These are phyloP conservation scores for Gila robusta DNA, from an alignment of 2,797 vertebrate species.

Conservation along the genomic window DNA sequence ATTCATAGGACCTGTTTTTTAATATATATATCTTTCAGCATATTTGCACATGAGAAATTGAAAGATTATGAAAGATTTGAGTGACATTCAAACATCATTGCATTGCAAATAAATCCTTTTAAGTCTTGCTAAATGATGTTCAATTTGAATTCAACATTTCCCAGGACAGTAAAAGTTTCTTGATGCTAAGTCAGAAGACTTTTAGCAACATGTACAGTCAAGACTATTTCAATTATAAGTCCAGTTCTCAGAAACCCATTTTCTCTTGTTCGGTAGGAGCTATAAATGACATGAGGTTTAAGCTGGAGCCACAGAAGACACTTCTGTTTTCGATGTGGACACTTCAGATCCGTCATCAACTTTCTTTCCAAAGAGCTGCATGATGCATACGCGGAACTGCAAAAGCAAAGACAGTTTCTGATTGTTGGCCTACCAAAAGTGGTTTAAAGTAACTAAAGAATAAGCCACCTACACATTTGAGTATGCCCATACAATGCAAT, in stretches of 20 bases:
- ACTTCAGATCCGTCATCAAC: slow-evolving; percentile 87
- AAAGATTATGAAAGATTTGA: background rate
- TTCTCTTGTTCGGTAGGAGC: background rate
- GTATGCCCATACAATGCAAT: too few species aligned
- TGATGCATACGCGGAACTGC: slow-evolving; percentile 88
- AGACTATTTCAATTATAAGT: slow-evolving; percentile 5
- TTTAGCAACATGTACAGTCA: slow-evolving; percentile 4
- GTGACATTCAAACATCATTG: background rate
- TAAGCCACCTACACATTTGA: too few species aligned
- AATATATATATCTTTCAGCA: background rate
- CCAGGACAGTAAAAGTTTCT: background rate
- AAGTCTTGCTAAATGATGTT: background rate
- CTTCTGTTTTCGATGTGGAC: slow-evolving; percentile 83
- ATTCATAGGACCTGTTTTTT: slow-evolving; percentile 12
- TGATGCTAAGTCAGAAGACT: background rate
- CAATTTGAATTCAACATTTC: background rate
- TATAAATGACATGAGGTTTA: slow-evolving; percentile 68
- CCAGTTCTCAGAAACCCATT: background rate
- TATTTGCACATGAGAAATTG: background rate
- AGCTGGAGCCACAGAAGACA: slow-evolving; percentile 83
- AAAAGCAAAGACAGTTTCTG: too few species aligned
- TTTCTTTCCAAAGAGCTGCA: slow-evolving; percentile 89
- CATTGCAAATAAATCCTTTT: background rate
- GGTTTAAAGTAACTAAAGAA: too few species aligned
- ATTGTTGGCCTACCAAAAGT: too few species aligned